phyloP scores from a whole-genome alignment of 37 sponge, comb jelly and placozoan species.

The Crambe crambe region DNA sequence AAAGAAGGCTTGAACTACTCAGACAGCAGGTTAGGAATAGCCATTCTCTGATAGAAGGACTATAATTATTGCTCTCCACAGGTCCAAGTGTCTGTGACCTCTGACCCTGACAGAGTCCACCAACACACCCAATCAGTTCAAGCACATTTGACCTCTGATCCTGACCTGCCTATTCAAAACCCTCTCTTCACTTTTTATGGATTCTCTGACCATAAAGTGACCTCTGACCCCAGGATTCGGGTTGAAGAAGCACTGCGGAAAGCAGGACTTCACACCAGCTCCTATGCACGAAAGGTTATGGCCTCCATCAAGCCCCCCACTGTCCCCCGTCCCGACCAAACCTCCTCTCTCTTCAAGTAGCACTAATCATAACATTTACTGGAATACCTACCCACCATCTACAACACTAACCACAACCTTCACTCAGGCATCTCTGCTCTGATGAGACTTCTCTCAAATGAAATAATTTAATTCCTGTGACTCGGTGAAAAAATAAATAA shows the following conservation, averaged over 20 bases:
- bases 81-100: constrained; percentile 31
- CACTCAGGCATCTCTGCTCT: too few relatives aligned
- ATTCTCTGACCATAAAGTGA: constrained; percentile 44
- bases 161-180: constrained; percentile 29
- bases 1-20: constrained; percentile 34
- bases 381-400: too few relatives aligned
- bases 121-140: constrained; percentile 34
- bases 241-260: constrained; percentile 78
- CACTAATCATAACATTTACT: too few relatives aligned
- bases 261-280: constrained; percentile 77
- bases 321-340: constrained; percentile 74
- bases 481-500: too few relatives aligned
- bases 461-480: too few relatives aligned
- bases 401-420: too few relatives aligned
- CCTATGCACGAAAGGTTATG: constrained; percentile 76
- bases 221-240: constrained; percentile 73
- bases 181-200: constrained; percentile 50
- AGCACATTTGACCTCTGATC: not conserved
- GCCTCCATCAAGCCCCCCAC: constrained; percentile 65
- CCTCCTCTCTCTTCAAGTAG: constrained; percentile 70
- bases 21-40: constrained; percentile 56
- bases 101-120: constrained; percentile 50
- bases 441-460: too few relatives aligned
- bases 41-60: too few relatives aligned
- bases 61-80: too few relatives aligned